A percentile compares a stretch with the other conserved stretches of the same genome.
Conservation (phyloP, 2,113 vertebrate genomes). For the Zosterops japonicus region DNA sequence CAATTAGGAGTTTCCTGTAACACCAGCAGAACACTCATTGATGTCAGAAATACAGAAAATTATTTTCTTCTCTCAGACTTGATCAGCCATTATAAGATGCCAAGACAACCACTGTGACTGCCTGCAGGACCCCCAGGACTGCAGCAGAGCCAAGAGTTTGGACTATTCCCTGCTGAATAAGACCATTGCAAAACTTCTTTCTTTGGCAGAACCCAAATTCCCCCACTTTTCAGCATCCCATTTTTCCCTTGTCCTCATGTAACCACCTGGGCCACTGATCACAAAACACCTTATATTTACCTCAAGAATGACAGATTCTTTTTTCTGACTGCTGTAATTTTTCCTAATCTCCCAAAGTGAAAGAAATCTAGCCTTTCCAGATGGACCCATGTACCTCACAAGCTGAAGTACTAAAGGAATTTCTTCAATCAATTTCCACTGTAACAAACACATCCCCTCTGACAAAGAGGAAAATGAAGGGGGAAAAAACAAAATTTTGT, state of each 20-base stretch:
- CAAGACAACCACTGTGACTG: background rate
- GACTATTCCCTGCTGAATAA: background rate
- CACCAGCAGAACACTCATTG: background rate
- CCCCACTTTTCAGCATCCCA: background rate
- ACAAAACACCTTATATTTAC: background rate
- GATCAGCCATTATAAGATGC: background rate
- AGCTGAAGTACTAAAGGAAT: background rate
- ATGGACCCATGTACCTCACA: background rate
- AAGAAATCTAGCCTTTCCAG: background rate
- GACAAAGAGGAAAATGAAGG: background rate
- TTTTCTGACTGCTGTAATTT: background rate
- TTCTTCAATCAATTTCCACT: background rate
- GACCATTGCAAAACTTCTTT: background rate
- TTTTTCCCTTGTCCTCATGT: background rate
- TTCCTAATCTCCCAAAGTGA: background rate
- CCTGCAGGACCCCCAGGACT: background rate
- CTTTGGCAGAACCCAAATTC: background rate
- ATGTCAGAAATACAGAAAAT: background rate
- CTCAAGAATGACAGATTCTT: background rate
- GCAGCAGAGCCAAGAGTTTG: background rate
- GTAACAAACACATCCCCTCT: background rate
- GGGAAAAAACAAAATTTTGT: background rate
- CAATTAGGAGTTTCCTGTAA: background rate
- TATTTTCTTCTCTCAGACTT: background rate
- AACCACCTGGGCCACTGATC: background rate